phyloP scores from a whole-genome alignment of 64 coral and sea anemone species.

The Exaiptasia diaphana region DNA sequence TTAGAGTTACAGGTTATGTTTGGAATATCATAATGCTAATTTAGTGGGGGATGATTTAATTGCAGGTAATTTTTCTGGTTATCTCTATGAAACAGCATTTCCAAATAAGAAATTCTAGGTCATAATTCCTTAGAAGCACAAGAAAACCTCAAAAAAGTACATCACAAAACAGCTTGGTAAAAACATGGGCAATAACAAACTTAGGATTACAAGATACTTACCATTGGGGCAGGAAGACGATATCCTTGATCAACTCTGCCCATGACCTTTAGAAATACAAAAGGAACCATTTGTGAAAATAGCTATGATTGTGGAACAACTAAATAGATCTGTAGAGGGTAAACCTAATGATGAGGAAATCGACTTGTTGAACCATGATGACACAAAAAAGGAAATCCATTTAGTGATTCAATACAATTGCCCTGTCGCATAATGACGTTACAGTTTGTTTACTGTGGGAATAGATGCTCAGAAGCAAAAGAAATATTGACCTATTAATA shows the following conservation, averaged over 20 bases:
- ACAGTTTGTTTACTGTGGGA: neutral
- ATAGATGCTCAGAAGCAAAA: neutral
- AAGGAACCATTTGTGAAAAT: neutral
- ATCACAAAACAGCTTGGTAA: too few relatives aligned
- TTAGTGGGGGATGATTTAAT: too few relatives aligned
- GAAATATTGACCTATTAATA: too few relatives aligned
- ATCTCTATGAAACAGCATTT: too few relatives aligned
- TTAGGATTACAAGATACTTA: too few relatives aligned
- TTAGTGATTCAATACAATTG: neutral
- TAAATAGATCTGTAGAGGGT: neutral
- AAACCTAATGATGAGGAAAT: neutral
- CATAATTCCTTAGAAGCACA: too few relatives aligned
- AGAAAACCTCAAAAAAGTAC: too few relatives aligned
- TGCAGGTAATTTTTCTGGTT: too few relatives aligned
- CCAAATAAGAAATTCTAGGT: too few relatives aligned
- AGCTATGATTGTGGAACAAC: neutral
- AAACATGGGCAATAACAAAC: too few relatives aligned
- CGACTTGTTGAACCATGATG: neutral
- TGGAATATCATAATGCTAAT: too few relatives aligned
- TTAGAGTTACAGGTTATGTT: too few relatives aligned
- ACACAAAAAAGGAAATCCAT: neutral
- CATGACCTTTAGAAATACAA: constrained; percentile 57
- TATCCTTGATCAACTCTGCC: constrained; percentile 70
- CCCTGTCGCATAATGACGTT: neutral
- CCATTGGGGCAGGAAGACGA: constrained; percentile 72